Conservation (phyloP, 1,140 invertebrate genomes). For the Tetraneura akinire region DNA sequence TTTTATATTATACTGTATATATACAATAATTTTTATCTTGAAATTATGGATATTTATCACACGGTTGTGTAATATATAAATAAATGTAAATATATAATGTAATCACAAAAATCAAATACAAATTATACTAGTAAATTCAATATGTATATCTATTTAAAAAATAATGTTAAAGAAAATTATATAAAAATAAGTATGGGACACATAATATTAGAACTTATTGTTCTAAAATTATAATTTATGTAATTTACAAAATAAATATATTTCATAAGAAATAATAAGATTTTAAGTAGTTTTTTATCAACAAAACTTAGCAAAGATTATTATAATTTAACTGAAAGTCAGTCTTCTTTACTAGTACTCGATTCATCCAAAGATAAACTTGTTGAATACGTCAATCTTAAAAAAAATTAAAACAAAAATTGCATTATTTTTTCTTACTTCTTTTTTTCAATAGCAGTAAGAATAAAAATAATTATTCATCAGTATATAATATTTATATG, state of each 20-base stretch:
- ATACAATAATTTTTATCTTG: too few relatives aligned
- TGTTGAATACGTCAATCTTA: conserved; percentile 12
- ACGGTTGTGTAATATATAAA: too few relatives aligned
- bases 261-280: neutral
- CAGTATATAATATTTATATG: too few relatives aligned
- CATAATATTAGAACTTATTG: neutral
- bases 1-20: too few relatives aligned
- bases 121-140: neutral
- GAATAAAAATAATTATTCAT: too few relatives aligned
- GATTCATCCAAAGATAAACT: conserved; percentile 12
- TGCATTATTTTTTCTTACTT: neutral
- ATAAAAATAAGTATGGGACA: neutral
- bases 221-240: neutral
- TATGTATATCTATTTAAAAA: neutral
- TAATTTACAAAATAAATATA: conserved; percentile 10
- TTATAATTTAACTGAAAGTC: neutral
- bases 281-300: neutral
- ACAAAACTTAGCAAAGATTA: neutral
- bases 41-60: too few relatives aligned
- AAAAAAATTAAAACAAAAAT: conserved; percentile 4
- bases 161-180: neutral
- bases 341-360: conserved; percentile 28
- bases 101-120: too few relatives aligned
- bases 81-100: too few relatives aligned
- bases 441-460: neutral